Evolutionary conservation across 2,888 invertebrate species (phyloP).

Genomic region (Mythimna lalbum): DNA sequence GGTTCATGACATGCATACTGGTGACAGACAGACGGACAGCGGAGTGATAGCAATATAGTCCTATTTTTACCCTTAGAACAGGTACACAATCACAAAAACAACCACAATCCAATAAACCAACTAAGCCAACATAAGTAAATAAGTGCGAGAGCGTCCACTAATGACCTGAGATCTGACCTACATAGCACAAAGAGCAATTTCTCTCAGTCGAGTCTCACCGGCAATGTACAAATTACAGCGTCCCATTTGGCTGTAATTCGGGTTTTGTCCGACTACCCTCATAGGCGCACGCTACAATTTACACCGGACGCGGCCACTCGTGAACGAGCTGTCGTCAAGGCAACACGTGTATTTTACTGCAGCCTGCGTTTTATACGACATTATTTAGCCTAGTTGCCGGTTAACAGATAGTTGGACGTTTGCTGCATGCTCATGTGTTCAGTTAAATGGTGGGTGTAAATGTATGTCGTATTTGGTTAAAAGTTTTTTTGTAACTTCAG

Average conservation of each 20-base stretch:
- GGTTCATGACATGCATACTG: too few relatives aligned
- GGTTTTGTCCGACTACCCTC: slow-evolving; percentile 80
- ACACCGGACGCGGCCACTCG: slow-evolving; percentile 82
- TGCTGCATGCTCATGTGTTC: slow-evolving; percentile 46
- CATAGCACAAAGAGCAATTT: slow-evolving; percentile 73
- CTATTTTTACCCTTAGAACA: too few relatives aligned
- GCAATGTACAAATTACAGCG: slow-evolving; percentile 81
- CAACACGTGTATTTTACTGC: slow-evolving; percentile 84
- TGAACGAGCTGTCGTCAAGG: slow-evolving; percentile 70
- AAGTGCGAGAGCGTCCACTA: slow-evolving; percentile 41
- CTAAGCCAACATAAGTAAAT: slow-evolving; percentile 24
- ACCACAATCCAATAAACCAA: slow-evolving; percentile 20
- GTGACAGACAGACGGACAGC: too few relatives aligned
- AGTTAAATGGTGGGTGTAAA: slow-evolving; percentile 18
- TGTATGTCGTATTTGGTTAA: not conserved
- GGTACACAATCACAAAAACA: not conserved
- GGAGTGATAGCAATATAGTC: too few relatives aligned
- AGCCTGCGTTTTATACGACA: slow-evolving; percentile 82
- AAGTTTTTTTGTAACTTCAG: not conserved
- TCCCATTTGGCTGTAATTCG: slow-evolving; percentile 81
- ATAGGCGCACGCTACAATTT: slow-evolving; percentile 80
- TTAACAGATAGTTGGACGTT: slow-evolving; percentile 66
- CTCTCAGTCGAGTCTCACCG: slow-evolving; percentile 72
- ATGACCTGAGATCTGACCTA: slow-evolving; percentile 63
- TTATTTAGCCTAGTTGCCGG: slow-evolving; percentile 69